Evolutionary conservation across 2,888 invertebrate species (phyloP).

Genomic region (Rhamnusium bicolor): DNA sequence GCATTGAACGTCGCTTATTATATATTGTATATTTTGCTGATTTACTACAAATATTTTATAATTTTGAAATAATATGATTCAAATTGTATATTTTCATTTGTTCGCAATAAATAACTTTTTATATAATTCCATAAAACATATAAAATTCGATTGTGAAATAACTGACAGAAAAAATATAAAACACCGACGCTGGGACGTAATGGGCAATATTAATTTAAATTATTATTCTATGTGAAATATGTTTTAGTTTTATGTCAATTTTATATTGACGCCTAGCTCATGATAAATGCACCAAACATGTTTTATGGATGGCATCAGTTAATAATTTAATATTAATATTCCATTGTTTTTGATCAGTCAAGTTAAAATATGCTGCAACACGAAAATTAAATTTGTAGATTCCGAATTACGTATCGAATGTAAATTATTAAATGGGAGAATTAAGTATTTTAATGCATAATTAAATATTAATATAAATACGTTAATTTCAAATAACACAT

Average conservation of each 20-base stretch:
- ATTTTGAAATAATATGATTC: neutral
- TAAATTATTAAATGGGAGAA: constrained; percentile 38
- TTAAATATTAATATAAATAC: constrained; percentile 45
- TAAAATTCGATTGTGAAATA: neutral
- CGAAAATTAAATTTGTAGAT: constrained; percentile 44
- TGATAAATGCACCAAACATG: constrained; percentile 26
- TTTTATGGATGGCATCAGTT: constrained; percentile 30
- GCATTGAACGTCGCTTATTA: no score
- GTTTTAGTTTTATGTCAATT: constrained; percentile 29
- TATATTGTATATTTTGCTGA: no score
- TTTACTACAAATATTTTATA: neutral
- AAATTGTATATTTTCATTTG: neutral
- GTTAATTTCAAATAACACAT: constrained; percentile 36
- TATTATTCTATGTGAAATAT: constrained; percentile 22
- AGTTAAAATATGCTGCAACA: constrained; percentile 41
- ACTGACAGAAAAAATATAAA: neutral
- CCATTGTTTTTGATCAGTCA: constrained; percentile 38
- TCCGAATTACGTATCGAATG: constrained; percentile 38
- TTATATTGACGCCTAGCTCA: constrained; percentile 30
- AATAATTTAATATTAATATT: constrained; percentile 46
- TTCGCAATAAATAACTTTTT: neutral
- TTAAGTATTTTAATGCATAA: constrained; percentile 40
- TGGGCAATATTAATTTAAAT: constrained; percentile 9
- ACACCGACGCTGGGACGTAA: neutral
- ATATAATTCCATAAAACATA: neutral